Conservation (phyloP, 1,140 invertebrate genomes). For the Solenopsis fugax region DNA sequence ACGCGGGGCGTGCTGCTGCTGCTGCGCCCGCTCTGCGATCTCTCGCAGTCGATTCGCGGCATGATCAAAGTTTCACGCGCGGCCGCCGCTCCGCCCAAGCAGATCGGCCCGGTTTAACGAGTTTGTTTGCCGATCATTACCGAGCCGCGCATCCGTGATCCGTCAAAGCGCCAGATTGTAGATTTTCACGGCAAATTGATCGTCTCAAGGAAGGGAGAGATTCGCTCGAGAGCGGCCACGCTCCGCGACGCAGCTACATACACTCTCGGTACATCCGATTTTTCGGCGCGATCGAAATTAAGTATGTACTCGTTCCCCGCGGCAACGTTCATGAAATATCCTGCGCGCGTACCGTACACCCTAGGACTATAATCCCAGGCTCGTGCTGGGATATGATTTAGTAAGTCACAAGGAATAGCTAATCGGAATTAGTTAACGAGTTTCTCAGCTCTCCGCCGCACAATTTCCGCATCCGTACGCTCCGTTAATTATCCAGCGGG, state of each 20-base stretch:
- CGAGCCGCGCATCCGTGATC: conserved; percentile 37
- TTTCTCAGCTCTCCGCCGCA: conserved; percentile 39
- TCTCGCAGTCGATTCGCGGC: conserved; percentile 72
- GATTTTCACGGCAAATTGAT: conserved; percentile 41
- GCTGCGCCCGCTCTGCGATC: conserved; percentile 68
- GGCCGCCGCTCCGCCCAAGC: conserved; percentile 67
- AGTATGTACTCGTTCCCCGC: neutral
- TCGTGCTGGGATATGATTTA: conserved; percentile 37
- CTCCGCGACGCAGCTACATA: too few species aligned
- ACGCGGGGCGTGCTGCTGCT: conserved; percentile 34
- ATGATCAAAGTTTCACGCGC: conserved; percentile 77
- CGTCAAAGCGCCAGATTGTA: conserved; percentile 22
- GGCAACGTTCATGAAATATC: conserved; percentile 6
- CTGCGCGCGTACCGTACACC: neutral
- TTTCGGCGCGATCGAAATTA: conserved; percentile 16
- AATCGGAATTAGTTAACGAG: conserved; percentile 64
- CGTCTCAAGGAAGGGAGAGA: neutral
- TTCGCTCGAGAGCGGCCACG: neutral
- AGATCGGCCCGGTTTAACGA: conserved; percentile 76
- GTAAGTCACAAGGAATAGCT: conserved; percentile 63
- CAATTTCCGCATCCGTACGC: conserved; percentile 24
- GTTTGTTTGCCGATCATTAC: conserved; percentile 76
- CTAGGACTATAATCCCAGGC: conserved; percentile 30
- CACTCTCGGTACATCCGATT: neutral
- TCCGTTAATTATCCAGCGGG: conserved; percentile 35